Evolutionary conservation across 2,888 invertebrate genomes (phyloP).

Genomic region (Phortica okadai): DNA sequence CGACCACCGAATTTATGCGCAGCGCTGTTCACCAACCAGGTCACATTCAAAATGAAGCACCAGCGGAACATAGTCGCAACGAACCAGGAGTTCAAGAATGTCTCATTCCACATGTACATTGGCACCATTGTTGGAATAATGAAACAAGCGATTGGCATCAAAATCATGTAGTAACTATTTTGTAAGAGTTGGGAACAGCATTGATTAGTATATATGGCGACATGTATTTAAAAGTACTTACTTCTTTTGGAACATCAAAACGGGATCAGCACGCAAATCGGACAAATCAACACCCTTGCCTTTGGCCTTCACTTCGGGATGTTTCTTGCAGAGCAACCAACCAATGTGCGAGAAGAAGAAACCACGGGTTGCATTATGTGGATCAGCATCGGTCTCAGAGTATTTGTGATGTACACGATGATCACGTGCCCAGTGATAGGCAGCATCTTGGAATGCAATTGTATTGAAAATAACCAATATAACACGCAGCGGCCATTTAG

Average conservation of each 20-base stretch:
- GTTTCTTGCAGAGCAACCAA: slow-evolving; percentile 94
- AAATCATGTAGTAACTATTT: slow-evolving; percentile 83
- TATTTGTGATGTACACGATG: slow-evolving; percentile 94
- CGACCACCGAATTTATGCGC: slow-evolving; percentile 89
- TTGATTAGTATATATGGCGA: background rate
- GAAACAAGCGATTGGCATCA: slow-evolving; percentile 87
- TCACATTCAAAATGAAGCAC: slow-evolving; percentile 87
- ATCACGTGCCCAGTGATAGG: slow-evolving; percentile 87
- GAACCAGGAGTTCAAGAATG: slow-evolving; percentile 82
- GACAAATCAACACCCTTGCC: slow-evolving; percentile 90
- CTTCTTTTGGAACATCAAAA: slow-evolving; percentile 93
- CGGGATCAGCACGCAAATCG: slow-evolving; percentile 88
- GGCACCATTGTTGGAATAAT: slow-evolving; percentile 86
- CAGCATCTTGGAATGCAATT: slow-evolving; percentile 91
- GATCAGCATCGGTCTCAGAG: slow-evolving; percentile 95
- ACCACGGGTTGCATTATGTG: slow-evolving; percentile 93
- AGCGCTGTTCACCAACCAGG: slow-evolving; percentile 93
- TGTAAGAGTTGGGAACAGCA: background rate
- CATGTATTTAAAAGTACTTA: slow-evolving; percentile 77
- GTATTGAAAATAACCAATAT: slow-evolving; percentile 90
- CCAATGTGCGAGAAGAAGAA: slow-evolving; percentile 98
- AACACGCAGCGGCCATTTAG: slow-evolving; percentile 90
- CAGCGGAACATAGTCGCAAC: slow-evolving; percentile 87
- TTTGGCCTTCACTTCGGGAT: slow-evolving; percentile 91
- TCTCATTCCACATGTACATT: slow-evolving; percentile 87